phyloP scores from a whole-genome alignment of 2,888 invertebrate genomes.

The Hydroisotoma schaefferi region DNA sequence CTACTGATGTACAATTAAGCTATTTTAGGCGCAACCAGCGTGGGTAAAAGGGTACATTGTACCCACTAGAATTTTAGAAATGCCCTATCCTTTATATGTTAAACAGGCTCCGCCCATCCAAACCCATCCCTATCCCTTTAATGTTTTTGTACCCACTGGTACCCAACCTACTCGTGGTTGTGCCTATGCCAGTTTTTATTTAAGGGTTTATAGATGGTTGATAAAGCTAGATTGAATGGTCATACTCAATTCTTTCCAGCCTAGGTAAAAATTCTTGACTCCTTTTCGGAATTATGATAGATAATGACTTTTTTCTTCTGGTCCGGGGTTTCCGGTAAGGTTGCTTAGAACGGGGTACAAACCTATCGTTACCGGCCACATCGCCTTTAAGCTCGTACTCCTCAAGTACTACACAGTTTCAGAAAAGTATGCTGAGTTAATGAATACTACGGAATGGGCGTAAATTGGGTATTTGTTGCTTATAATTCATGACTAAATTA shows the following conservation, averaged over 20 bases:
- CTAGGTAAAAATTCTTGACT: neutral
- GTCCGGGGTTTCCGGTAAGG: neutral
- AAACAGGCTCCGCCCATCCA: too few relatives aligned
- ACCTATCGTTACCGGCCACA: neutral
- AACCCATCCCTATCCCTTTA: too few relatives aligned
- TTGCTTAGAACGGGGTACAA: neutral
- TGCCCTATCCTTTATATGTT: too few relatives aligned
- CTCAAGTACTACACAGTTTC: neutral
- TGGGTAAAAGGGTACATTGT: too few relatives aligned
- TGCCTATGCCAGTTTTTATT: neutral
- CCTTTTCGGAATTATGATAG: neutral
- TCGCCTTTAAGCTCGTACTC: neutral
- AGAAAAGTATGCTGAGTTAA: too few relatives aligned
- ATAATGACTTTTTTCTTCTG: neutral
- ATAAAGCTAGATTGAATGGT: neutral
- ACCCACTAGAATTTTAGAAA: neutral
- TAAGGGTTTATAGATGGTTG: neutral
- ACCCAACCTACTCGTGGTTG: neutral
- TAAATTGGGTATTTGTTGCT: too few relatives aligned
- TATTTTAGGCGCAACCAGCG: too few relatives aligned
- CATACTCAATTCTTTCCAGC: neutral
- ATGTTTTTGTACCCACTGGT: neutral
- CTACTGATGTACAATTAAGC: too few relatives aligned
- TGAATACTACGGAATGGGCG: too few relatives aligned
- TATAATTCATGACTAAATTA: neutral